These are phyloP conservation scores for Drosophila demipolita DNA, from an alignment of 2,888 invertebrate genomes.

Conservation along the genomic window DNA sequence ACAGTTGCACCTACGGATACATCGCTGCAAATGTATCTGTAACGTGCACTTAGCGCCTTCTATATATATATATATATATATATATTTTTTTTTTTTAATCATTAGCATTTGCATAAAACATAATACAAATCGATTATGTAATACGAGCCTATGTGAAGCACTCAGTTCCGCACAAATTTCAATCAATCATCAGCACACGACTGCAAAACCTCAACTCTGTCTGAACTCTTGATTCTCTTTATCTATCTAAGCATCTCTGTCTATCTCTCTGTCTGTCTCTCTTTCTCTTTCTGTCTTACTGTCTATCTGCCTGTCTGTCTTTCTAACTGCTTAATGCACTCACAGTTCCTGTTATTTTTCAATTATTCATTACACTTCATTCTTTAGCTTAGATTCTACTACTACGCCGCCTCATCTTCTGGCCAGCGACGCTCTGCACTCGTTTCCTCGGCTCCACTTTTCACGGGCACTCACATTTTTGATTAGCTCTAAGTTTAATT, in stretches of 20 bases:
- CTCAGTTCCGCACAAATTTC: conserved; percentile 44
- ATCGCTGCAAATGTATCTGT: conserved; percentile 69
- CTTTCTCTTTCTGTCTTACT: conserved; percentile 3
- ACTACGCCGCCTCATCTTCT: background rate
- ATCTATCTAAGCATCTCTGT: background rate
- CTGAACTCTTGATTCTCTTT: conserved; percentile 33
- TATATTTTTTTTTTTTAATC: conserved; percentile 45
- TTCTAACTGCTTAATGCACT: conserved; percentile 48
- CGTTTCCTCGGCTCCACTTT: conserved; percentile 49
- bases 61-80: background rate
- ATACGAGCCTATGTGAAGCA: conserved; percentile 44
- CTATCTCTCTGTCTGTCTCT: background rate
- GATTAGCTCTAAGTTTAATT: conserved; percentile 60
- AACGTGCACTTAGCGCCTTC: conserved; percentile 62
- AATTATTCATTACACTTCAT: conserved; percentile 63
- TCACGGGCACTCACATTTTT: conserved; percentile 41
- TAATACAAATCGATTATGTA: conserved; percentile 70
- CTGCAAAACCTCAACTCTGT: conserved; percentile 29
- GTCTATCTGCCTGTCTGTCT: conserved; percentile 9
- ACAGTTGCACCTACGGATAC: conserved; percentile 74
- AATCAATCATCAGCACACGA: conserved; percentile 33
- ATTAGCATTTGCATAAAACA: conserved; percentile 66
- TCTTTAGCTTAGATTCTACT: conserved; percentile 19
- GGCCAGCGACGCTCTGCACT: conserved; percentile 35
- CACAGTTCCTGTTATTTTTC: conserved; percentile 70